Evolutionary conservation across 2,888 invertebrate genomes (phyloP), one percentile per base, ranked within the genome.

Genomic region (Yponomeuta evonymella): DNA sequence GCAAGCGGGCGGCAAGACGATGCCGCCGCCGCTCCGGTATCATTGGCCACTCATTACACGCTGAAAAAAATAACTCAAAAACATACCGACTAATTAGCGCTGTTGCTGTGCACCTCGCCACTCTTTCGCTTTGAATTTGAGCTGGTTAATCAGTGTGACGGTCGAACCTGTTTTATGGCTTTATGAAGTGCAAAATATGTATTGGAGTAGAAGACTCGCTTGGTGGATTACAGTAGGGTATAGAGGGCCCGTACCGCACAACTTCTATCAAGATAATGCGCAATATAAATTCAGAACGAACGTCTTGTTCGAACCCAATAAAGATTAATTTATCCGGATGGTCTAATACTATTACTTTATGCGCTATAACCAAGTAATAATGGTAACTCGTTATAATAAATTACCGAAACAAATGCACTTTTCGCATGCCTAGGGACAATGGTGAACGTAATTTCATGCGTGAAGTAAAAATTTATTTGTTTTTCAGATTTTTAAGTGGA

Each of bases 271-370:
- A 81, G 82, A 81, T 86, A 86, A 86, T 85, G 78, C 80, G 81
- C 83, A 82, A 85, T 86, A 86, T 83, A 86, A 85, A 87, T 87
- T 85, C 87, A 86, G 78, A 81, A 81, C 80, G 79, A 78, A 80
- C 79, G 79, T 82, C 79, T 82, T 81, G 77, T 80, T 81, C 76
- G 75, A 79, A 81, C 74, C 69, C 71, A 73, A 74, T 73, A 70
- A 29, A 70, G n/a, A 48, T 66, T 70, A 70, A 70, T 70, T 70
- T 70, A 48, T 23, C 64, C 29, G n/a, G 64, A 70, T 70, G 58
- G 9, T 30, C 23, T 48, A 8, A 12, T 48, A 48, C 29, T 48
- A 68, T 68, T 68, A 36, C 29, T 33, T 33, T 66, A 33, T 33
- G 15, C 66, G 29, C 33, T 9, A 66, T 66, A 66, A 66, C 33